These are phyloP conservation scores for Phylloscopus trochiloides DNA, from an alignment of 2,113 vertebrate species.

Conservation along the genomic window DNA sequence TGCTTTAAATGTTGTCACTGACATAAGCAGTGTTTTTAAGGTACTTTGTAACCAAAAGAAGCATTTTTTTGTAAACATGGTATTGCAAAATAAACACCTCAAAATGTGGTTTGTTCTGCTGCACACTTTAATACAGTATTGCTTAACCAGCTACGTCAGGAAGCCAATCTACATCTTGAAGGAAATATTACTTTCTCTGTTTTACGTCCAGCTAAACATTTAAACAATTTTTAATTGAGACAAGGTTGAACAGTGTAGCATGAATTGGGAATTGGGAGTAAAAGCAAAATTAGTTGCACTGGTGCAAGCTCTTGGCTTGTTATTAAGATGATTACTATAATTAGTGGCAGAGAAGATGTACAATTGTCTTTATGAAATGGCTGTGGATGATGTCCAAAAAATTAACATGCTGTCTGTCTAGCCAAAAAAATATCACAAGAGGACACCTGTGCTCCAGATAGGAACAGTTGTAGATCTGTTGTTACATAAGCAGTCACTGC, in stretches of 20 bases:
- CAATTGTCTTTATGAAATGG: slow-evolving; percentile 22
- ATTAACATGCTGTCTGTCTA: not conserved
- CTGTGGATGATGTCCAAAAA: slow-evolving; percentile 11
- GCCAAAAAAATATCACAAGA: not conserved
- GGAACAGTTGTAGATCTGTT: not conserved
- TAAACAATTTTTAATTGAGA: not conserved
- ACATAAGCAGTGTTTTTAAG: not conserved
- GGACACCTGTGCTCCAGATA: slow-evolving; percentile 22
- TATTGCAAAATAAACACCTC: not conserved
- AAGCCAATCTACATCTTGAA: not conserved
- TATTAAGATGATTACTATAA: slow-evolving; percentile 37
- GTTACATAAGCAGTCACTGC: not conserved
- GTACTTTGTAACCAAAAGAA: not conserved
- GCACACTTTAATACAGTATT: not conserved
- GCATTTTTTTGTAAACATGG: not conserved
- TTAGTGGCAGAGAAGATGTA: slow-evolving; percentile 2
- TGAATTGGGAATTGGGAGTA: not conserved
- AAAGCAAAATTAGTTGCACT: slow-evolving; percentile 19
- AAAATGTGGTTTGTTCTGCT: not conserved
- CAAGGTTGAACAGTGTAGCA: not conserved
- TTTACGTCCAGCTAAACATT: not conserved
- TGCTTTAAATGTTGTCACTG: not conserved
- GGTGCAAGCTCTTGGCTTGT: not conserved
- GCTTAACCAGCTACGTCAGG: not conserved
- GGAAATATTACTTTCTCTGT: not conserved